Base-by-base conservation (phyloP, 2,797 vertebrate genomes). In the Chromis chromis region DNA sequence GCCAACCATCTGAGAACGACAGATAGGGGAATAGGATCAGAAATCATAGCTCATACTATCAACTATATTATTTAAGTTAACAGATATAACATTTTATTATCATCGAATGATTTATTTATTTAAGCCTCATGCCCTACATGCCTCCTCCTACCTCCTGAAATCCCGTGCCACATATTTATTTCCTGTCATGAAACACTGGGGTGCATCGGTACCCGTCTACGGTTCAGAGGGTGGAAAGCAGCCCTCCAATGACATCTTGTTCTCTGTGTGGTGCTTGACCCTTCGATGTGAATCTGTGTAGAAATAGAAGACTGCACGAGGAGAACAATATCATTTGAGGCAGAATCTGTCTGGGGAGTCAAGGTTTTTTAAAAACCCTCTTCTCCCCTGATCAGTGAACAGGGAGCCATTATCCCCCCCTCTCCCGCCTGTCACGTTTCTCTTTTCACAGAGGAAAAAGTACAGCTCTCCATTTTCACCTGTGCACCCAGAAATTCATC, bases 101-200 rank as follows among this genome's bases (percentile, higher is more conserved):
- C 88, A 90, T 83, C 68, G 65, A 90, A 92, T 82, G 55, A 89
- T 86, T 89, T 87, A 88, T 88, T 90, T 84, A 89, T 91, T 92
- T 83, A 83, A 90, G 78, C 91, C 90, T 93, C 91, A 88, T 84
- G 81, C 84, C 89, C 91, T 78, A 85, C 89, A 91, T 87, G 88
- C 89, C 80, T 89, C 90, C 88, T 92, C 91, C 84, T 90, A 85
- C 88, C 87, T 91, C 87, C 89, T 83, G 56, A 88, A 83, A 86
- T 82, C 92, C 92, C 68, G 86, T 91, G 89, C 88, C 91, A 91
- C 90, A 91, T 91, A 88, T 93, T 93, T 86, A 85, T 92, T 91
- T 92, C 88, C 89, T 71, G 80, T 88, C 78, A 84, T 88, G 72
- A 88, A 63, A 89, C 85, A 79, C 54, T 65, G 70, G 82, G 79